Conservation (phyloP, 1,140 invertebrate species). For the Dinoponera quadriceps region DNA sequence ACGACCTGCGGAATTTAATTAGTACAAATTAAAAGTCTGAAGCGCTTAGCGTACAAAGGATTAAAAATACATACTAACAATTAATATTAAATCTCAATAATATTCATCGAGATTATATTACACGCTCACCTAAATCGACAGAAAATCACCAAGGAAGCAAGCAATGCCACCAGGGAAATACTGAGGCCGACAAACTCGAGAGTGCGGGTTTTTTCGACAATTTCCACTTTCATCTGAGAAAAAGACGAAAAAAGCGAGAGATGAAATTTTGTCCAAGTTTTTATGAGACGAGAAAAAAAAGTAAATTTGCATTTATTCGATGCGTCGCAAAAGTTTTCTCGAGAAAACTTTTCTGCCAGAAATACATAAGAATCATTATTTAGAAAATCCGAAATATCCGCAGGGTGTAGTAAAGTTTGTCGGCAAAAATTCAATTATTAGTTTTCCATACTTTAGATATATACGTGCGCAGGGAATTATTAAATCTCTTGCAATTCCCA, state of each 20-base stretch:
- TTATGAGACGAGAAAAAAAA: not conserved
- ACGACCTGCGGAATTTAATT: conserved; percentile 86
- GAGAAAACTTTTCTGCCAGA: too few species aligned
- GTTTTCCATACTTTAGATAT: too few species aligned
- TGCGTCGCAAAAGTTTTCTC: too few species aligned
- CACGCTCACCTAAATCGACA: conserved; percentile 90
- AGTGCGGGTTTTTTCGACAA: conserved; percentile 90
- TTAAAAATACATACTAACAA: too few species aligned
- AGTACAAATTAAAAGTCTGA: too few species aligned
- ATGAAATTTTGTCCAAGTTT: not conserved
- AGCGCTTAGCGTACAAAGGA: too few species aligned
- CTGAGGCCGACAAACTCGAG: conserved; percentile 94
- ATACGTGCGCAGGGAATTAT: too few species aligned
- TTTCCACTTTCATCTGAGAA: conserved; percentile 88
- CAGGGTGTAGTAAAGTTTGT: not conserved
- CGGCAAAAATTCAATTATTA: not conserved
- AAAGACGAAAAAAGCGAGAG: not conserved
- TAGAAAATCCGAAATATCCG: too few species aligned
- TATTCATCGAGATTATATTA: not conserved
- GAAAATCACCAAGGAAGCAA: conserved; percentile 93
- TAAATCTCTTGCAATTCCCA: too few species aligned
- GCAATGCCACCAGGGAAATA: conserved; percentile 91
- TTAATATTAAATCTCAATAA: not conserved
- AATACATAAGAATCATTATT: too few species aligned
- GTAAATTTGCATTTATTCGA: not conserved